Conservation (phyloP, 2,888 invertebrate genomes). For the Nymphalis c-album region DNA sequence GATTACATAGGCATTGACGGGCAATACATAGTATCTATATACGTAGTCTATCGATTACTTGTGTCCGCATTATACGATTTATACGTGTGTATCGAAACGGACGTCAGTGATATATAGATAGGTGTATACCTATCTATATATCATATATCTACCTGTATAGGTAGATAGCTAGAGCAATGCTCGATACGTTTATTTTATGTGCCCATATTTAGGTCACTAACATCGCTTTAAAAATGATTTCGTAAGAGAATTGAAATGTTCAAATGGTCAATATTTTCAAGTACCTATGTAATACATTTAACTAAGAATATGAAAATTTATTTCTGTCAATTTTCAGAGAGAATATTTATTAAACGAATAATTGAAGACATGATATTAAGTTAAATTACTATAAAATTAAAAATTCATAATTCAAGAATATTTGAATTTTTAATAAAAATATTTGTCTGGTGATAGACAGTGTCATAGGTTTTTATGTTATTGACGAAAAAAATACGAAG, state of each 20-base stretch:
- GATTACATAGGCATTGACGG: constrained; percentile 26
- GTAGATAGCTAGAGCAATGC: constrained; percentile 32
- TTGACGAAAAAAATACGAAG: too few species aligned
- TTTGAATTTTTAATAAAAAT: too few species aligned
- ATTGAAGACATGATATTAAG: too few species aligned
- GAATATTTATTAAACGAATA: too few species aligned
- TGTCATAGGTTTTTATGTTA: too few species aligned
- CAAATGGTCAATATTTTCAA: background rate
- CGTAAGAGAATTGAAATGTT: background rate
- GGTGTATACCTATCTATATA: too few species aligned
- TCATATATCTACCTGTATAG: too few species aligned
- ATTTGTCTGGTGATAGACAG: too few species aligned
- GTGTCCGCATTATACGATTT: constrained; percentile 45
- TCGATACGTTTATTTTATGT: constrained; percentile 50
- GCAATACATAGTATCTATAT: constrained; percentile 46
- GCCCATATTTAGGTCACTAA: constrained; percentile 49
- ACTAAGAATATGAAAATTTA: too few species aligned
- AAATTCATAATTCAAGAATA: too few species aligned
- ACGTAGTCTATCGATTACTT: constrained; percentile 60
- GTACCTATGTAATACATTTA: background rate
- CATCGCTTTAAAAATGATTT: background rate
- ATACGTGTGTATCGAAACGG: constrained; percentile 50
- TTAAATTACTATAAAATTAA: too few species aligned
- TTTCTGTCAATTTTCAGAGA: too few species aligned
- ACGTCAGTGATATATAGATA: constrained; percentile 46